phyloP scores from a whole-genome alignment of 2,113 vertebrate genomes.

The Phaetusa simplex region DNA sequence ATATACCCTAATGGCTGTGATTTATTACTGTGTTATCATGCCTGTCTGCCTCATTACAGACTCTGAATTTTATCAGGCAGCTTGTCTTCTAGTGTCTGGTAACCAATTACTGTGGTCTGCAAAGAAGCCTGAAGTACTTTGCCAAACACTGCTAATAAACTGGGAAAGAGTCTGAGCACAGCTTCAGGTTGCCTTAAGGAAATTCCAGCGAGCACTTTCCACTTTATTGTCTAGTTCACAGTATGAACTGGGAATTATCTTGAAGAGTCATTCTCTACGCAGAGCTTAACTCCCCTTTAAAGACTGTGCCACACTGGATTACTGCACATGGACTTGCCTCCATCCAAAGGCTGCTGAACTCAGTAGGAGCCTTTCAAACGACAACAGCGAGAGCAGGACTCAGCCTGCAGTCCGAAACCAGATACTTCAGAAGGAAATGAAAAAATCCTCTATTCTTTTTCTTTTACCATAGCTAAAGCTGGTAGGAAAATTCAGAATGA shows the following conservation, averaged over 20 bases:
- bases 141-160: slow-evolving; percentile 52
- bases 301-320: neutral
- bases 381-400: neutral
- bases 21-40: slow-evolving; percentile 65
- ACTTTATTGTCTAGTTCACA: slow-evolving; percentile 46
- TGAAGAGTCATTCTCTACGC: neutral
- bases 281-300: slow-evolving; percentile 5
- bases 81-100: slow-evolving; percentile 36
- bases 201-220: slow-evolving; percentile 37
- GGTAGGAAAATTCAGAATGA: neutral
- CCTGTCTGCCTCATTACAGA: slow-evolving; percentile 51
- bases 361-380: neutral
- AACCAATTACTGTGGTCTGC: slow-evolving; percentile 57
- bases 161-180: slow-evolving; percentile 15
- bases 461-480: neutral
- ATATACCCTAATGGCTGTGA: slow-evolving; percentile 41
- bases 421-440: neutral
- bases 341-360: neutral
- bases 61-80: slow-evolving; percentile 53
- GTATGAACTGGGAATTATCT: slow-evolving; percentile 37
- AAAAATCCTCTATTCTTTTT: neutral
- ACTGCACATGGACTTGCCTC: neutral
- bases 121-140: slow-evolving; percentile 57
- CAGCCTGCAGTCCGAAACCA: neutral
- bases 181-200: slow-evolving; percentile 49